A percentile compares a stretch with the other conserved stretches of the same genome.
Conservation (phyloP, 1,140 invertebrate genomes). For the Ceratina australensis region DNA sequence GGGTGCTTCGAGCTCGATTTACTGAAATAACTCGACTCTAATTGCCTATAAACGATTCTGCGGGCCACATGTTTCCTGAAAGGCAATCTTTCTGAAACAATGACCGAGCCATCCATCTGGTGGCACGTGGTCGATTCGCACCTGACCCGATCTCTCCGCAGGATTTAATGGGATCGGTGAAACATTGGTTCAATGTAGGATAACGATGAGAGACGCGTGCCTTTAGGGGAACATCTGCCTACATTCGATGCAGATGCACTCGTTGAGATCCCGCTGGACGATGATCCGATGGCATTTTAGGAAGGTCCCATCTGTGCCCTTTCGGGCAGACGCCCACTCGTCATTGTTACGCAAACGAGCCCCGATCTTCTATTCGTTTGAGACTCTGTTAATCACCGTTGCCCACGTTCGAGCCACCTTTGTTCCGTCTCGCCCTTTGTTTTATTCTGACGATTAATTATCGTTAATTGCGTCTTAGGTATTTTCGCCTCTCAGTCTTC, state of each 20-base stretch:
- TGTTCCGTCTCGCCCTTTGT: background rate
- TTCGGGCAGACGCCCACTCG: background rate
- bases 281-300: constrained; percentile 30
- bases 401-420: background rate
- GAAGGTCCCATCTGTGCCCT: constrained; percentile 12
- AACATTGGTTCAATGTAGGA: constrained; percentile 35
- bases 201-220: constrained; percentile 66
- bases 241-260: constrained; percentile 53
- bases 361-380: background rate
- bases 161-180: constrained; percentile 62
- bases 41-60: background rate
- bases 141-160: constrained; percentile 51
- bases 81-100: constrained; percentile 27
- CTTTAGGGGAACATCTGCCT: constrained; percentile 55
- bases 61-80: background rate
- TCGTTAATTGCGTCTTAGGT: background rate
- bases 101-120: constrained; percentile 43
- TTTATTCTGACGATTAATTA: background rate
- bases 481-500: no score
- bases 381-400: background rate
- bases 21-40: background rate
- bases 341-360: constrained; percentile 13
- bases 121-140: constrained; percentile 55
- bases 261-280: background rate
- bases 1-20: background rate